Evolutionary conservation across 2,797 vertebrate genomes (phyloP), one percentile per base, ranked within the genome.

Genomic region (Acipenser ruthenus): DNA sequence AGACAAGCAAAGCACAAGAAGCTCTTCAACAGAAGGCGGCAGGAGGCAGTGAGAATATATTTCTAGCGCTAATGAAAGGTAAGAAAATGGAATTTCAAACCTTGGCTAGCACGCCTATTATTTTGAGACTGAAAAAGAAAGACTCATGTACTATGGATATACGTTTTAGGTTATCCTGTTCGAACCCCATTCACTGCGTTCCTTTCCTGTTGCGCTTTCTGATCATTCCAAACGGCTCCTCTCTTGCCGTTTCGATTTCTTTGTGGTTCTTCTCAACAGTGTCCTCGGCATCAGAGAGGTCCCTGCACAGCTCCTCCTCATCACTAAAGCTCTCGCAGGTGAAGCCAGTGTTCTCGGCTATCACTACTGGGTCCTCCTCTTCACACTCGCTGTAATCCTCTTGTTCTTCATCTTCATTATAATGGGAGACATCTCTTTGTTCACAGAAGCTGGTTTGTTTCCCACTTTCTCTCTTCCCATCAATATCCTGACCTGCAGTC

Each of bases 301-400:
- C 79, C 23, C 76, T 73, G 18, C 75, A 75, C 48, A 79, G 73
- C 7, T 87, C 84, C 61, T 90, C 91, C 6, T 78, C 75, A 75
- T 93, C 90, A 0, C 84, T 81, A 72, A 78, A 79, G 50, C 68
- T 79, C 7, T 89, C 88, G 1, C 81, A 77, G 52, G 76, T 73
- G 78, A 96, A 94, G 13, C 74, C 86, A 68, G 88, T 78, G 0
- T 93, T 94, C 80, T 97, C 94, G 0, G 94, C 95, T 77, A 93
- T 77, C 63, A 94, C 80, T 68, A 92, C 86, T 1, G 94, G 94
- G 69, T 97, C 93, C 0, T 93, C 91, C 1, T 93, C 87, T 67
- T 91, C 89, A 0, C 56, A 81, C 1, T 82, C 83, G 3, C 82
- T 88, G 50, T 71, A 70, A 7, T 63, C 63, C 2, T 77, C 74